Evolutionary conservation across 2,113 vertebrate genomes (phyloP), one percentile per base, ranked within the genome.

Genomic region (Hassar affinis): DNA sequence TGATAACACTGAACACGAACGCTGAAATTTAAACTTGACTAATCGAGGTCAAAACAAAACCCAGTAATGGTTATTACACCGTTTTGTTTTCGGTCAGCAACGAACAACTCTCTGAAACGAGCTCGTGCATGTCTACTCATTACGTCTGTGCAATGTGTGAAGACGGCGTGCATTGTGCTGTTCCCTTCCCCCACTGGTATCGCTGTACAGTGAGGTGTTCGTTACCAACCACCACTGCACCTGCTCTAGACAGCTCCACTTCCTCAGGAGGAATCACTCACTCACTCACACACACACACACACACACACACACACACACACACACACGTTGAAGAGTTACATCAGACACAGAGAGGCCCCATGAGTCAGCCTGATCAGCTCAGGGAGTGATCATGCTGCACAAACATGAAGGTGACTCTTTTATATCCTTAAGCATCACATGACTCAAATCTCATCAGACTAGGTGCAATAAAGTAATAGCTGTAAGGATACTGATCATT

Each of bases 211-310:
- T n/a, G 76, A 68, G 84, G 76, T 77, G 78, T 83, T 72, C 84
- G 81, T 85, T 85, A 85, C 54, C 86, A 82, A 87, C 86, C 82
- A 84, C 72, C 79, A 79, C 71, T 74, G 80, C 83, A 87, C 83
- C 84, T 85, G 86, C 81, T 80, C 42, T 57, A 83, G 64, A 83
- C 82, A 59, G 82, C 59, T 78, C 18, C 25, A 78, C 82, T 78
- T 78, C 62, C 80, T 82, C 82, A 77, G 61, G 61, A 61, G 57
- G 56, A 75, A 62, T 75, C n/a, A 9, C 45, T 4, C 64, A 2
- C 6, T 20, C 18, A 9, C 17, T 33, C 62, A 35, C 30, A 35
- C 30, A 35, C 61, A 4, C 45, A 15, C 30, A 1, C 33, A 38
- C 64, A 22, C 15, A 42, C 4, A 38, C 61, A 18, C 33, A 38